A percentile compares a stretch with the other conserved stretches of the same genome.
phyloP scores from a whole-genome alignment of 2,888 invertebrate species.

The Tineola bisselliella region DNA sequence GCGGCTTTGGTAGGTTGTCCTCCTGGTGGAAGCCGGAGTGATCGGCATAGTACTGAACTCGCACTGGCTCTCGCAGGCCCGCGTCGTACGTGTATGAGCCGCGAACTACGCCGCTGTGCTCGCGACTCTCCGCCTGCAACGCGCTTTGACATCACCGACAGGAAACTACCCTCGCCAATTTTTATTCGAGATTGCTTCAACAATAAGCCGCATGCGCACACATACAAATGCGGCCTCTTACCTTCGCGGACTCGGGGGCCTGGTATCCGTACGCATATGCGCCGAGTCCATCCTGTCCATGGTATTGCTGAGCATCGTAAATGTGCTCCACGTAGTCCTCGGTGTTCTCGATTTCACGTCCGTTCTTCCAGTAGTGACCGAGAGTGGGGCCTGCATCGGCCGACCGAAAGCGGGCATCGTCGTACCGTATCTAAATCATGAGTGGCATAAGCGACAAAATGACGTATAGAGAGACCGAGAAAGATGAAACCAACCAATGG shows the following conservation, averaged over 20 bases:
- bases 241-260: conserved; percentile 77
- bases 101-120: conserved; percentile 71
- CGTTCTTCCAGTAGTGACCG: conserved; percentile 65
- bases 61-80: conserved; percentile 19
- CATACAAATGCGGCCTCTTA: conserved; percentile 70
- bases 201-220: no score
- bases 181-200: no score
- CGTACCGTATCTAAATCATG: conserved; percentile 17
- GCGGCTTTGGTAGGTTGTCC: conserved; percentile 72
- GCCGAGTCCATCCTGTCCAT: conserved; percentile 77
- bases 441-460: conserved; percentile 22
- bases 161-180: conserved; percentile 65
- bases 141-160: conserved; percentile 69
- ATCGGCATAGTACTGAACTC: conserved; percentile 80
- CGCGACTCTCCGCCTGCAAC: conserved; percentile 69
- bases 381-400: conserved; percentile 57
- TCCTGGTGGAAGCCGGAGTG: conserved; percentile 81
- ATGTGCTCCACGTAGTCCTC: conserved; percentile 74
- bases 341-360: conserved; percentile 70
- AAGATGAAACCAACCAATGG: conserved; percentile 41
- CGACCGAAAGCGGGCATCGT: conserved; percentile 34
- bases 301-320: conserved; percentile 75
- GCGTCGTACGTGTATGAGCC: conserved; percentile 79
- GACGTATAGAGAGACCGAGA: neutral
- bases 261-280: conserved; percentile 78